A percentile compares a stretch with the other conserved stretches of the same genome.
These are phyloP conservation scores for Atherinosoma microstoma DNA, from an alignment of 2,797 vertebrate species.

Conservation along the genomic window DNA sequence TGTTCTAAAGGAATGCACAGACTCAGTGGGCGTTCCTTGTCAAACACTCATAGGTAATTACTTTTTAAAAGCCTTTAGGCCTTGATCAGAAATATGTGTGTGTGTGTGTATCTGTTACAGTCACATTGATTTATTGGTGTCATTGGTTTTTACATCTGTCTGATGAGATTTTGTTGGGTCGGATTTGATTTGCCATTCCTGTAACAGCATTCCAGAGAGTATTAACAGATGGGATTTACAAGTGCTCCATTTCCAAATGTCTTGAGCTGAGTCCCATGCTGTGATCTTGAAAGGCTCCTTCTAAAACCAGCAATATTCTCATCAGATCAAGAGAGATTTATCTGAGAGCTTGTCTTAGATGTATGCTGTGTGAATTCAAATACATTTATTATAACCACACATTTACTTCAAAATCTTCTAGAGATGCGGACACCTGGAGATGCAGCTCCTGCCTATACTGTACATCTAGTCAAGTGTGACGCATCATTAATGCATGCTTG, in stretches of 20 bases:
- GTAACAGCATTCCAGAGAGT: slow-evolving; percentile 51
- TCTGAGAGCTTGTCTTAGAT: slow-evolving; percentile 46
- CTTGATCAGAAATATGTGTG: slow-evolving; percentile 44
- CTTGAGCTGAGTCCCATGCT: slow-evolving; percentile 64
- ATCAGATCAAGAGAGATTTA: slow-evolving; percentile 68
- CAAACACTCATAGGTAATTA: slow-evolving; percentile 59
- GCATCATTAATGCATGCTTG: slow-evolving; percentile 23
- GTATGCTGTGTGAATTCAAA: slow-evolving; percentile 45
- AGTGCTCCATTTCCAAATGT: slow-evolving; percentile 64
- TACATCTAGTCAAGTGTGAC: slow-evolving; percentile 15
- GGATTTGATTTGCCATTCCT: slow-evolving; percentile 60
- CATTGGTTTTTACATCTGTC: slow-evolving; percentile 56
- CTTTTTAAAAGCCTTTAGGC: slow-evolving; percentile 44
- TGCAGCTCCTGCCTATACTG: slow-evolving; percentile 5
- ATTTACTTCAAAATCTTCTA: slow-evolving; percentile 16
- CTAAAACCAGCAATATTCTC: slow-evolving; percentile 63
- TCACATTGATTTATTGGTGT: slow-evolving; percentile 57
- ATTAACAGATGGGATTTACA: slow-evolving; percentile 62
- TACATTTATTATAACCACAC: slow-evolving; percentile 18
- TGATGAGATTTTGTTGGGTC: slow-evolving; percentile 59
- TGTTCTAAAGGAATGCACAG: slow-evolving; percentile 48
- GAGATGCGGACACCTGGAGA: slow-evolving; percentile 5
- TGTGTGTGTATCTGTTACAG: slow-evolving; percentile 22
- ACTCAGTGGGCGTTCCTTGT: slow-evolving; percentile 47
- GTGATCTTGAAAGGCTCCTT: slow-evolving; percentile 63